A percentile compares a stretch with the other conserved stretches of the same genome.
These are phyloP conservation scores for Camelus dromedarius DNA, from an alignment of 2,113 vertebrate species.

Conservation along the genomic window DNA sequence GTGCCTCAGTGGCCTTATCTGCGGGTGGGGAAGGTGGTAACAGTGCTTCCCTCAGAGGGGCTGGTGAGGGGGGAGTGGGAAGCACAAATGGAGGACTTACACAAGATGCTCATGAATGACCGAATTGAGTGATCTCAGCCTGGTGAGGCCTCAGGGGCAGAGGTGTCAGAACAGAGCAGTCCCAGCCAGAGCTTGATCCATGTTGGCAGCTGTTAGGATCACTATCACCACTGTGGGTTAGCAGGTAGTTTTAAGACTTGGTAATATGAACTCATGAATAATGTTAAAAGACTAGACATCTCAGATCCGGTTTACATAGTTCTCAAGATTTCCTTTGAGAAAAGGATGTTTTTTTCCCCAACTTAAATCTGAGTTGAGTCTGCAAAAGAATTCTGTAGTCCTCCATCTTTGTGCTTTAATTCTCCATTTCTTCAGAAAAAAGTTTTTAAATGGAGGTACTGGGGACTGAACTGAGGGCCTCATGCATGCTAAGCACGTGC, in stretches of 20 bases:
- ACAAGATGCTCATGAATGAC: no score
- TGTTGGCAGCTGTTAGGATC: accelerated
- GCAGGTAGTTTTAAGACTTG: background rate
- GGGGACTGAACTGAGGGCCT: no score
- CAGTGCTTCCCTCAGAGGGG: no score
- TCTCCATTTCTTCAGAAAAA: background rate
- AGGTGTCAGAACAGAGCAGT: no score
- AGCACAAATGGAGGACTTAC: no score
- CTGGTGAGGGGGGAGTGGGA: no score
- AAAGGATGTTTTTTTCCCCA: no score
- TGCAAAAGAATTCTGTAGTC: background rate
- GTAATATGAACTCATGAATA: background rate
- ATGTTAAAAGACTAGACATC: no score
- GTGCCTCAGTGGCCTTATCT: background rate
- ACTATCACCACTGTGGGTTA: accelerated
- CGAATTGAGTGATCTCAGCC: no score
- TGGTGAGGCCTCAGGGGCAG: no score
- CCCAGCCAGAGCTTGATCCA: background rate
- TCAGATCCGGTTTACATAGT: background rate
- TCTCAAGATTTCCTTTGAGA: background rate
- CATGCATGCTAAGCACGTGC: no score
- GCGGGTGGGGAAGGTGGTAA: background rate
- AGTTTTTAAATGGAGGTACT: no score
- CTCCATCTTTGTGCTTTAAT: background rate
- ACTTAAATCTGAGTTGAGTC: background rate